These are phyloP conservation scores for Lasioglossum oenotherae DNA, from an alignment of 2,888 invertebrate species.

Conservation along the genomic window DNA sequence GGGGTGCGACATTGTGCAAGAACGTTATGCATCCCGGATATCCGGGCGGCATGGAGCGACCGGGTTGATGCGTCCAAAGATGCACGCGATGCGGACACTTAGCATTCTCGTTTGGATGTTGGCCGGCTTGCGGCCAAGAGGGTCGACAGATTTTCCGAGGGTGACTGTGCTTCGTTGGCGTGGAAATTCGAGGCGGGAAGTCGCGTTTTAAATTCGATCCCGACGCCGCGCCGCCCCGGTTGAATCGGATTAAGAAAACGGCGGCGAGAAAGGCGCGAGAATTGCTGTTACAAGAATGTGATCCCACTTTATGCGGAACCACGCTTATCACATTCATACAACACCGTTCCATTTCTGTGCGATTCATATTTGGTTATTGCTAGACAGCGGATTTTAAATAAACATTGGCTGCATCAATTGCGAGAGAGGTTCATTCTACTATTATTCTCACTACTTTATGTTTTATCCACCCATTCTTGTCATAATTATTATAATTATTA, in stretches of 20 bases:
- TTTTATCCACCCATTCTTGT: neutral
- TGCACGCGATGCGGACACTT: slow-evolving; percentile 49
- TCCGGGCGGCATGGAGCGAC: slow-evolving; percentile 39
- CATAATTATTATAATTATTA: neutral
- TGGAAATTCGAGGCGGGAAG: slow-evolving; percentile 24
- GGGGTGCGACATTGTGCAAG: slow-evolving; percentile 48
- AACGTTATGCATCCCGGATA: slow-evolving; percentile 58
- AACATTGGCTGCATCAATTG: neutral
- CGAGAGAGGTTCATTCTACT: neutral
- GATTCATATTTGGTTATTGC: neutral
- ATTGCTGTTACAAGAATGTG: slow-evolving; percentile 13
- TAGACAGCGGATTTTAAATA: neutral
- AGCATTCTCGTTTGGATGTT: slow-evolving; percentile 28
- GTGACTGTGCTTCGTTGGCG: slow-evolving; percentile 7
- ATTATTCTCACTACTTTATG: neutral
- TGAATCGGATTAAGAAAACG: slow-evolving; percentile 50
- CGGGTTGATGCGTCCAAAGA: slow-evolving; percentile 31
- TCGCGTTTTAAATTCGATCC: slow-evolving; percentile 32
- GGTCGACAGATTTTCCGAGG: slow-evolving; percentile 34
- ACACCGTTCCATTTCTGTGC: neutral
- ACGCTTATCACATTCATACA: neutral
- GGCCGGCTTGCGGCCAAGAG: neutral
- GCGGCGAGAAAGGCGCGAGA: neutral
- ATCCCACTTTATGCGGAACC: neutral
- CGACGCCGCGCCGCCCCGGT: neutral